Evolutionary conservation across 2,113 vertebrate genomes (phyloP).

Genomic region (Vireo altiloquus): DNA sequence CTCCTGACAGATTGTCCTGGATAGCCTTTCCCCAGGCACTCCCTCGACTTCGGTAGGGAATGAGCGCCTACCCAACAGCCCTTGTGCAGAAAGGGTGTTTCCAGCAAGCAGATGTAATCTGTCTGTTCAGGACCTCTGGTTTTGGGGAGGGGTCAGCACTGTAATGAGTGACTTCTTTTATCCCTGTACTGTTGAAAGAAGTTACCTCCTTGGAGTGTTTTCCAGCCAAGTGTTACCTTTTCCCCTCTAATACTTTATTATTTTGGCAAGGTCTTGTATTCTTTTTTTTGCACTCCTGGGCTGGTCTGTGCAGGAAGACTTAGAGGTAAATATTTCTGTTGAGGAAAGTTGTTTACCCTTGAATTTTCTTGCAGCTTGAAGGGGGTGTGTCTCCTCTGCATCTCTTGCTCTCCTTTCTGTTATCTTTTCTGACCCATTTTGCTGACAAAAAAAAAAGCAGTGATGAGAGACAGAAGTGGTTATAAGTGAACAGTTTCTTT

Average conservation of each 20-base stretch:
- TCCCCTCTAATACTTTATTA: not conserved
- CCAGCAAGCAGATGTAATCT: not conserved
- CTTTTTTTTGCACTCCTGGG: not conserved
- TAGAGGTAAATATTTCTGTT: not conserved
- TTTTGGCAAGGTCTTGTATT: not conserved
- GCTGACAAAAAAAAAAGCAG: not conserved
- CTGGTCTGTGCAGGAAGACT: not conserved
- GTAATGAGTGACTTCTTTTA: not conserved
- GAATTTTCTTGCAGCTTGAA: not conserved
- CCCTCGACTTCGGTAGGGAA: accelerated
- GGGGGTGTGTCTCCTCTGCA: not conserved
- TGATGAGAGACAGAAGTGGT: not conserved
- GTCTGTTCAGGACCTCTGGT: not conserved
- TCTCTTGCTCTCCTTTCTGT: not conserved
- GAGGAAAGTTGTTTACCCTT: not conserved
- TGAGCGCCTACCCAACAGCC: accelerated
- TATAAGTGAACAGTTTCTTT: not conserved
- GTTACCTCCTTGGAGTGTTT: not conserved
- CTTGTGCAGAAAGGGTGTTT: not conserved
- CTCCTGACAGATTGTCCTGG: not conserved
- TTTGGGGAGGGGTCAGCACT: not conserved
- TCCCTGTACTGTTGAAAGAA: not conserved
- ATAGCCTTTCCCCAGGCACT: not conserved
- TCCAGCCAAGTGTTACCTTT: not conserved
- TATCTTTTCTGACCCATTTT: slow-evolving; percentile 15